phyloP scores from a whole-genome alignment of 1,140 invertebrate genomes.

The fruit fly (Drosophila melanogaster) region Release_6_plus_ISO1_MT NT_033779.5:4287501-4288000 shows the following conservation, averaged over 20 bases:
- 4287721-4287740: constrained; percentile 12
- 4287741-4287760: constrained; percentile 25
- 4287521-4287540: constrained; percentile 49
- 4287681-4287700: neutral
- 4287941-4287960: constrained; percentile 30
- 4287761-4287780: constrained; percentile 38
- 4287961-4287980: constrained; percentile 24
- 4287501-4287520: constrained; percentile 37
- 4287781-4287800: constrained; percentile 31
- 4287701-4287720: neutral
- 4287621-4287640: constrained; percentile 57
- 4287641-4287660: neutral
- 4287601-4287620: constrained; percentile 73
- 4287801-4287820: constrained; percentile 25
- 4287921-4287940: constrained; percentile 50
- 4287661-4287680: constrained; percentile 15
- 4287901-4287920: constrained; percentile 31
- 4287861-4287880: neutral
- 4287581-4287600: constrained; percentile 73
- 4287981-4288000: constrained; percentile 55
- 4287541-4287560: constrained; percentile 17
- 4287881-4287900: constrained; percentile 31
- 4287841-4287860: constrained; percentile 3
- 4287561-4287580: constrained; percentile 43
- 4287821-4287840: constrained; percentile 8